Base-by-base conservation (phyloP, 2,888 invertebrate species). In the Smittia aterrima region DNA sequence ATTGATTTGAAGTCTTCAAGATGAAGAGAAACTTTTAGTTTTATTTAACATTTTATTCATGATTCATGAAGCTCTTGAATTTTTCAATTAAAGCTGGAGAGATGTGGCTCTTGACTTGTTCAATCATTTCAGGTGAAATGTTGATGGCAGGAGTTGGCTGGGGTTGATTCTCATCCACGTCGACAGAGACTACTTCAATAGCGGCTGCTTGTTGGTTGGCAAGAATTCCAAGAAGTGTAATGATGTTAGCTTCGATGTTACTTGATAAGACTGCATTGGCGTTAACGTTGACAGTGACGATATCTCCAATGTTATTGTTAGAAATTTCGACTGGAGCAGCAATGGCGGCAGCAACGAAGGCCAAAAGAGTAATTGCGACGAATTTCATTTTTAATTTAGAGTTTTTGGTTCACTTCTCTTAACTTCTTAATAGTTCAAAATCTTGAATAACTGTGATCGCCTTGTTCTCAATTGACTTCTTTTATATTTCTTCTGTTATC, bases 261-360 rank as follows among this genome's bases (percentile, higher is more conserved):
- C 16, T 70, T 13, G 13, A 13, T 0, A 54, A 9, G 11, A 27
- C 11, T 4, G 41, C 27, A 13, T 70, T 16, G 0, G 53, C 70
- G 18, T 53, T 18, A 1, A 70, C 32, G 3, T 53, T 53, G 1
- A 70, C 70, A 1, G n/a, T 54, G 1, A 70, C 32, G 25, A 70
- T 70, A 11, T 70, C 70, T 16, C 70, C 70, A 32, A 70, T 18
- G 25, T 70, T 70, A n/a, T 70, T 70, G 54, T 70, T 27, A 3
- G 53, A n/a, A 27, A 70, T 70, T 70, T 24, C n/a, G 25, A 24
- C 27, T 9, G 70, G 70, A 24, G 16, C 70, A 24, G 70, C 22
- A 24, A 40, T 6, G 27, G 27, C 41, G 4, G 32, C 16, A 25
- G 70, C 70, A 22, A 70, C 41, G 11, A 32, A 20, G 27, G 7